A percentile compares a stretch with the other conserved stretches of the same genome.
phyloP scores from a whole-genome alignment of 2,888 invertebrate genomes.

The Cheiracanthium punctorium region DNA sequence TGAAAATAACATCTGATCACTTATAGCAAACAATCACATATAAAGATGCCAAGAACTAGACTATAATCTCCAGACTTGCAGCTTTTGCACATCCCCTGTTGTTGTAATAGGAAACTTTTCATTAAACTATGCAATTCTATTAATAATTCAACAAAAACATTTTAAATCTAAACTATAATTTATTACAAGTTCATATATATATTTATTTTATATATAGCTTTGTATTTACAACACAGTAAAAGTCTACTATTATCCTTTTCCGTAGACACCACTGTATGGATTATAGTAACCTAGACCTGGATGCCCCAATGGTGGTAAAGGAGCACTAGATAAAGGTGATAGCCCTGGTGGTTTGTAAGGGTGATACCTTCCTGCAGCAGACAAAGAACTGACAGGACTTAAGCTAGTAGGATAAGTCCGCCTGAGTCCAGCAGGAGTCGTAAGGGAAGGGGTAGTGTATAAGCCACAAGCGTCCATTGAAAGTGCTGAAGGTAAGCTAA shows the following conservation, averaged over 20 bases:
- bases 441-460: conserved; percentile 68
- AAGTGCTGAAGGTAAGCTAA: conserved; percentile 65
- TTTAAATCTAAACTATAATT: conserved; percentile 56
- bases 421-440: conserved; percentile 82
- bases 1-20: no score
- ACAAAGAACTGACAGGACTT: conserved; percentile 82
- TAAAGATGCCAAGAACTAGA: background rate
- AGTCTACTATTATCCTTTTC: conserved; percentile 52
- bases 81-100: conserved; percentile 53
- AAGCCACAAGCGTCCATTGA: conserved; percentile 66
- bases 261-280: conserved; percentile 65
- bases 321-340: conserved; percentile 53
- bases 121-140: conserved; percentile 55
- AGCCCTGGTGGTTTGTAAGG: conserved; percentile 86
- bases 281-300: conserved; percentile 66
- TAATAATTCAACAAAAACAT: conserved; percentile 56
- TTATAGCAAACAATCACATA: background rate
- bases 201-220: conserved; percentile 28
- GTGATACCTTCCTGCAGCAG: conserved; percentile 84
- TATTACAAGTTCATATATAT: conserved; percentile 60
- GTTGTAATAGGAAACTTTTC: conserved; percentile 25
- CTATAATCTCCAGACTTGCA: background rate
- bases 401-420: conserved; percentile 87
- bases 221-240: conserved; percentile 40
- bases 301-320: conserved; percentile 56